A percentile compares a stretch with the other conserved stretches of the same genome.
Evolutionary conservation across 2,797 vertebrate genomes (phyloP).

Genomic region (Lagodon rhomboides): DNA sequence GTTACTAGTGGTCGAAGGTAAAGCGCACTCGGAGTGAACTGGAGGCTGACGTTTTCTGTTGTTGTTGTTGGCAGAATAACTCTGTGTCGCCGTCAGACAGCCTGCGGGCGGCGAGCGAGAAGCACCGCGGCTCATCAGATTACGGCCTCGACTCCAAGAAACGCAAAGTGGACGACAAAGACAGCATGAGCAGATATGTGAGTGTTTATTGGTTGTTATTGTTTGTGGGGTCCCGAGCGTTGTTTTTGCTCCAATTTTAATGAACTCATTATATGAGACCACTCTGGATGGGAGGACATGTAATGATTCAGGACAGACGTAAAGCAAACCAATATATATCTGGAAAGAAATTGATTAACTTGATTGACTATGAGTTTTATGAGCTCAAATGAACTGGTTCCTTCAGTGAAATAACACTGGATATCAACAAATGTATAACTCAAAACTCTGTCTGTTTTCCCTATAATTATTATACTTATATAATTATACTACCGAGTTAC

Average conservation of each 20-base stretch:
- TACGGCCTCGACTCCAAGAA: constrained; percentile 95
- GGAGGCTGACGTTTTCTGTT: constrained; percentile 53
- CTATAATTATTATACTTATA: background rate
- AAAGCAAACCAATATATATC: background rate
- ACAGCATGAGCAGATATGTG: constrained; percentile 96
- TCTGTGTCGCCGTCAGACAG: constrained; percentile 96
- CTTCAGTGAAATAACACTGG: background rate
- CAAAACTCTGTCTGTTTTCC: background rate
- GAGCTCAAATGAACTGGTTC: background rate
- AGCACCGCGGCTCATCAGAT: constrained; percentile 93
- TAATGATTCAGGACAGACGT: too few relatives aligned
- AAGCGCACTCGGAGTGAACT: background rate
- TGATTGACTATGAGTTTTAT: background rate
- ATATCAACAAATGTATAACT: background rate
- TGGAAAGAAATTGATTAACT: too few relatives aligned
- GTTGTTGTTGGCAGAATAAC: constrained; percentile 89
- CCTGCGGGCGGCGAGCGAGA: constrained; percentile 91
- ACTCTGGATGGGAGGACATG: background rate
- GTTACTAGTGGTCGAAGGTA: background rate
- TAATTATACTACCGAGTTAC: background rate
- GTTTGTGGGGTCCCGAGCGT: background rate
- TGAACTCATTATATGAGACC: background rate
- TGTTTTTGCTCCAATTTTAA: background rate
- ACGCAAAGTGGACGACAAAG: constrained; percentile 96
- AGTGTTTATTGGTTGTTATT: constrained; percentile 59